Base-by-base conservation (phyloP, 2,113 vertebrate genomes). In the Mastomys natalensis region DNA sequence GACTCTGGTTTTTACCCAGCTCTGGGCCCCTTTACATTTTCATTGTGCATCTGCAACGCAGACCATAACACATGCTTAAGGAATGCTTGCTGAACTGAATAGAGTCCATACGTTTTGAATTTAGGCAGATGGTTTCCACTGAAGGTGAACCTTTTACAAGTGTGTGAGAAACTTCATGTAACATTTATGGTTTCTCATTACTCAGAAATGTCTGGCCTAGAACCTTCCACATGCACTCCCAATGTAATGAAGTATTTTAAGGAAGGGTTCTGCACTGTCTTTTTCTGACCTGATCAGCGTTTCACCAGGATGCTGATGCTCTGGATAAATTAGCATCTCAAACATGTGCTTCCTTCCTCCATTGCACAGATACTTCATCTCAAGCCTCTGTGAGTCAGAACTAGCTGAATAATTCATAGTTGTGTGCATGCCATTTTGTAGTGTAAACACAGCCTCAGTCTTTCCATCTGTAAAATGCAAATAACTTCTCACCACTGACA, bases 401-500 rank as follows among this genome's bases (percentile, higher is more conserved):
- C 64, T 72, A 64, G 68, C 66, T 87, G n/a, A 73, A 48, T 84
- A 64, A 76, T 51, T 48, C 53, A 74, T 48, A 92, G 40, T 88
- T 89, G 60, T 90, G 55, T 48, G 62, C 51, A 64, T 31, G 60
- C 60, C 22, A 45, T 34, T 70, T 86, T 74, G 62, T 70, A 89
- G 53, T 89, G 53, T 51, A 78, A 51, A 92, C 53, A 89, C 21
- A 93, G 87, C 94, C 97, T 98, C 97, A 96, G 96, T 95, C 92
- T 96, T 95, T 55, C 94, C 98, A 97, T 91, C 97, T 95, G 97
- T 73, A 98, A 97, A 97, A 96, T 91, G 88, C 86, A 70, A 74
- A 95, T 73, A 94, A 76, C 84, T 64, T 58, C 58, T 81, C 72
- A 15, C 73, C 40, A 80, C 51, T 89, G 70, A 84, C 34, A 85